These are phyloP conservation scores for Oscheius myriophilus DNA, from an alignment of 2,888 invertebrate genomes.

Conservation along the genomic window DNA sequence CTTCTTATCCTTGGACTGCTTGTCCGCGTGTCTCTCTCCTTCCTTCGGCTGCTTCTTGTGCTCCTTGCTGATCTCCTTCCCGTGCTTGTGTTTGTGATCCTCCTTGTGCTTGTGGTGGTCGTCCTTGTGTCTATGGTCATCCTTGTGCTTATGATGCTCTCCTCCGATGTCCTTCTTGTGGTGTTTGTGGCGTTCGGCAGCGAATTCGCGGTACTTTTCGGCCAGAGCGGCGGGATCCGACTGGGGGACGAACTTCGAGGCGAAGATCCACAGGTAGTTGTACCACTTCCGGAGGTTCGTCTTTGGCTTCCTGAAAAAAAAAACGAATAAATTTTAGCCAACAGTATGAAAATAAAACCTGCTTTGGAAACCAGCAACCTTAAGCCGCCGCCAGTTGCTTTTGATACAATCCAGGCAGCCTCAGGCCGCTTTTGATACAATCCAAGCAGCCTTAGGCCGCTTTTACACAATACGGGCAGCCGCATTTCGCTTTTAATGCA, in stretches of 20 bases:
- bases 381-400: too few species aligned
- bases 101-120: slow-evolving; percentile 12
- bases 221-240: slow-evolving; percentile 48
- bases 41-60: slow-evolving; percentile 4
- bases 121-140: background rate
- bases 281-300: slow-evolving; percentile 55
- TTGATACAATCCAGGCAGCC: too few species aligned
- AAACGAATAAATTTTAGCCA: too few species aligned
- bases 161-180: slow-evolving; percentile 12
- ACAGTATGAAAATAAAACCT: too few species aligned
- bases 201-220: slow-evolving; percentile 28
- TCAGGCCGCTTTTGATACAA: too few species aligned
- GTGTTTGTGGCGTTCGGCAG: slow-evolving; percentile 7
- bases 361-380: too few species aligned
- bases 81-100: background rate
- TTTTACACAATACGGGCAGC: too few species aligned
- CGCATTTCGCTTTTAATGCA: too few species aligned
- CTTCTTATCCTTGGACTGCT: too few species aligned
- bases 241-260: slow-evolving; percentile 57
- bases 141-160: slow-evolving; percentile 1
- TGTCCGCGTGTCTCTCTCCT: background rate
- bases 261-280: slow-evolving; percentile 65
- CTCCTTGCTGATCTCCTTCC: background rate
- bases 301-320: slow-evolving; percentile 42
- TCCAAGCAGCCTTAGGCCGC: too few species aligned